Percentiles rank a stretch among this genome's conserved stretches.
Evolutionary conservation across 2,113 vertebrate genomes (phyloP).

Genomic region (Spea multiplicata): DNA sequence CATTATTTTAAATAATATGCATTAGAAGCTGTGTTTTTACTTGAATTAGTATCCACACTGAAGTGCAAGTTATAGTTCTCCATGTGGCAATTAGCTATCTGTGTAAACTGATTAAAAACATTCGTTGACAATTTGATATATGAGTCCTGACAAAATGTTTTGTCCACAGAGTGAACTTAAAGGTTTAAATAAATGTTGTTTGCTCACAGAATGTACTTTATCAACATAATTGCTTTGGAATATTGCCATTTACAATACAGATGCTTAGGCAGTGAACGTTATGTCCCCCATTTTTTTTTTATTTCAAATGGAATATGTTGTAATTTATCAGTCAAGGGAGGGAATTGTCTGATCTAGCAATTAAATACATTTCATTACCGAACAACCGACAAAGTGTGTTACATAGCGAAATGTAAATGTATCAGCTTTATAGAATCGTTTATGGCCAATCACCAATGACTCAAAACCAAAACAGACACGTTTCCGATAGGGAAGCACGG

Average conservation of each 20-base stretch:
- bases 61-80: background rate
- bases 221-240: constrained; percentile 42
- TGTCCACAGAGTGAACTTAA: constrained; percentile 22
- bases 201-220: constrained; percentile 35
- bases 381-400: background rate
- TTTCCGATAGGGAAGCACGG: too few species aligned
- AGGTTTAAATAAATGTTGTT: constrained; percentile 37
- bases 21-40: background rate
- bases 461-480: background rate
- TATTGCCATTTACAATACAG: constrained; percentile 28
- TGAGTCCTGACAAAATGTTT: constrained; percentile 28
- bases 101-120: constrained; percentile 21
- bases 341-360: constrained; percentile 3
- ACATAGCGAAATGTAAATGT: background rate
- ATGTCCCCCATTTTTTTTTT: constrained; percentile 31
- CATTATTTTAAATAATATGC: background rate
- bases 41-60: constrained; percentile 1
- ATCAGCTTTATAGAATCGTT: background rate
- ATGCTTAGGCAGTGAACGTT: constrained; percentile 16
- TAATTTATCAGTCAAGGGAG: constrained; percentile 18
- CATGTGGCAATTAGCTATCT: constrained; percentile 19
- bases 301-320: constrained; percentile 35
- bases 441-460: background rate
- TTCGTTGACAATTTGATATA: constrained; percentile 23
- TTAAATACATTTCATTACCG: background rate